These are phyloP conservation scores for Schizotus pectinicornis DNA, from an alignment of 2,888 invertebrate genomes.

Conservation along the genomic window DNA sequence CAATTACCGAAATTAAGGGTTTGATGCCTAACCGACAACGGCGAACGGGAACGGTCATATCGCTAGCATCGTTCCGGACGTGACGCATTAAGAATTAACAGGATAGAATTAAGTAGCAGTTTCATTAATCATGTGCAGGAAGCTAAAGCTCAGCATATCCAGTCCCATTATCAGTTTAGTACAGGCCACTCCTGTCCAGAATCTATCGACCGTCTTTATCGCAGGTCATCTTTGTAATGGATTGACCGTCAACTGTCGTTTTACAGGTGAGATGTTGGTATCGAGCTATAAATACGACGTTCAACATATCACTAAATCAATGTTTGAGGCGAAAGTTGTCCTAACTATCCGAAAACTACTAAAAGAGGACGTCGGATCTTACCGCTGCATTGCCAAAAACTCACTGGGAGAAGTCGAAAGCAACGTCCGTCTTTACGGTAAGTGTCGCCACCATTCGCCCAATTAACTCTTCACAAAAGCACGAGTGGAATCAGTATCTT, in stretches of 20 bases:
- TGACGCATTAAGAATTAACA: conserved; percentile 56
- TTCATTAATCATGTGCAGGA: conserved; percentile 57
- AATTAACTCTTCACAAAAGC: no score
- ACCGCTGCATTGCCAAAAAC: conserved; percentile 86
- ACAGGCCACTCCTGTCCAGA: conserved; percentile 50
- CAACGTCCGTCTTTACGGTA: conserved; percentile 86
- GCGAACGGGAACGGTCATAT: conserved; percentile 33
- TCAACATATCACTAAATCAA: conserved; percentile 70
- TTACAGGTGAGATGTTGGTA: conserved; percentile 82
- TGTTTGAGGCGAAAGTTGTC: conserved; percentile 83
- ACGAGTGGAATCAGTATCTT: no score
- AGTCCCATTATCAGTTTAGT: conserved; percentile 50
- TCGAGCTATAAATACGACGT: conserved; percentile 82
- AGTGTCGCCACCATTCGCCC: conserved; percentile 48
- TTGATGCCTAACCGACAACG: conserved; percentile 36
- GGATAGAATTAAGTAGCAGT: conserved; percentile 54
- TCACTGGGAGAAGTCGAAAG: conserved; percentile 88
- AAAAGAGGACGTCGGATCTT: conserved; percentile 78
- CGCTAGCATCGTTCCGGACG: conserved; percentile 47
- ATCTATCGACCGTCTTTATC: conserved; percentile 44
- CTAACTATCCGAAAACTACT: conserved; percentile 78
- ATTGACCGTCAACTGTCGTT: conserved; percentile 37
- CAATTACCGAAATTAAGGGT: conserved; percentile 46
- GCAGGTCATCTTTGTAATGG: conserved; percentile 35
- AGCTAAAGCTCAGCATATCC: conserved; percentile 45